Percentiles rank a stretch among this genome's conserved stretches.
Evolutionary conservation across 2,888 invertebrate species (phyloP).

Genomic region (Pandemis corylana): DNA sequence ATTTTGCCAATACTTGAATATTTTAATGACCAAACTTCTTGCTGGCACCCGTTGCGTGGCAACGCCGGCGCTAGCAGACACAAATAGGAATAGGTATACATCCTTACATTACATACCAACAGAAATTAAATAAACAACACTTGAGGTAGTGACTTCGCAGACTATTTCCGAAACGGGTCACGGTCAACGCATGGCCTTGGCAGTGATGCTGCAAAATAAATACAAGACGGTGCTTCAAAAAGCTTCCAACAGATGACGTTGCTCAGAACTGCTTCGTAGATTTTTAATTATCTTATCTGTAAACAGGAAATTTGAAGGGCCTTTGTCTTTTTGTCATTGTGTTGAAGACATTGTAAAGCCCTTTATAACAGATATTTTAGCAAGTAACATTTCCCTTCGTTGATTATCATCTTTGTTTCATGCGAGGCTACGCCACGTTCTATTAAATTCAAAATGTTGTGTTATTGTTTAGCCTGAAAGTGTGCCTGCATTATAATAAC

Average conservation of each 20-base stretch:
- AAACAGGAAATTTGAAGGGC: background rate
- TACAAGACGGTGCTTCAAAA: conserved; percentile 1
- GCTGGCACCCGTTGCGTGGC: background rate
- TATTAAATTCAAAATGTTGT: background rate
- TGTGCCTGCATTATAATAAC: background rate
- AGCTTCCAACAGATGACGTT: background rate
- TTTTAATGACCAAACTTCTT: background rate
- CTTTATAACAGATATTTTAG: too few relatives aligned
- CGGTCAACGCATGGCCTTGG: conserved; percentile 26
- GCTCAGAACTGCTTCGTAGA: background rate
- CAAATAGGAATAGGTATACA: background rate
- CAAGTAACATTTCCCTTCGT: too few relatives aligned
- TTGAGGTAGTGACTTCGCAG: conserved; percentile 3
- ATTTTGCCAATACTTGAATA: background rate
- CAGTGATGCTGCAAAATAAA: conserved; percentile 23
- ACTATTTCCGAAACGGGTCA: conserved; percentile 19
- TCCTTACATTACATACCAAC: background rate
- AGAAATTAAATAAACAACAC: conserved; percentile 3
- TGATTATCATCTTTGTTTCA: too few relatives aligned
- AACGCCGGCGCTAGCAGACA: background rate
- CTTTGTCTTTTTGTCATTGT: background rate
- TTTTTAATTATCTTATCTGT: background rate
- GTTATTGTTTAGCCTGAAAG: background rate
- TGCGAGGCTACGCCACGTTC: too few relatives aligned
- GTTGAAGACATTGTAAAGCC: background rate